Conservation (phyloP, 2,113 vertebrate species). For the Rhea americana region DNA sequence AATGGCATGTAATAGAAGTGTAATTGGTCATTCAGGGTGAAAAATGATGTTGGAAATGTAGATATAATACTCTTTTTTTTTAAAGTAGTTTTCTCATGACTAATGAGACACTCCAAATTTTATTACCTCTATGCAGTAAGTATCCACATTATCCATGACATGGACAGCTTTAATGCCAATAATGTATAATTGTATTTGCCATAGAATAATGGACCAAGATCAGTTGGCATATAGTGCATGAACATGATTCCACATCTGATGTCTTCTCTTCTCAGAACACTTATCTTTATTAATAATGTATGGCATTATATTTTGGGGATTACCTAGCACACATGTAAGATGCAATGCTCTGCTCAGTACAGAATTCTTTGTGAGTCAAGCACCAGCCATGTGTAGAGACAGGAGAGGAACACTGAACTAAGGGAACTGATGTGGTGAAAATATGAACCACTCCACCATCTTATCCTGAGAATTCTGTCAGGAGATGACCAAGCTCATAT, state of each 20-base stretch:
- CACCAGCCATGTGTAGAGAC: neutral
- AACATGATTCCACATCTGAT: neutral
- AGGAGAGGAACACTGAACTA: neutral
- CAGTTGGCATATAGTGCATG: neutral
- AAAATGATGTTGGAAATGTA: constrained; percentile 16
- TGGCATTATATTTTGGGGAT: constrained; percentile 9
- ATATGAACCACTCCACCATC: neutral
- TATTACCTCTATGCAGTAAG: constrained; percentile 15
- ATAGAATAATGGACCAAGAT: constrained; percentile 6
- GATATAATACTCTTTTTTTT: neutral
- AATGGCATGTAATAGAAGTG: neutral
- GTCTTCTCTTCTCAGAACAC: neutral
- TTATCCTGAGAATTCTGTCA: neutral
- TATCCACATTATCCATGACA: constrained; percentile 25
- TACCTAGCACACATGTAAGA: neutral
- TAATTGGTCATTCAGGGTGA: constrained; percentile 27
- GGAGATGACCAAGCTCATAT: neutral
- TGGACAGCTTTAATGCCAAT: constrained; percentile 15
- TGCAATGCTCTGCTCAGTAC: neutral
- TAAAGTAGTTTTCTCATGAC: neutral
- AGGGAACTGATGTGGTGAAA: rapidly evolving
- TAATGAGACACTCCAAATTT: constrained; percentile 36
- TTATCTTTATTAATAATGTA: constrained; percentile 29
- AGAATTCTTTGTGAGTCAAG: neutral
- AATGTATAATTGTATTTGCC: constrained; percentile 1